Percentiles rank a stretch among this genome's conserved stretches.
Evolutionary conservation across 1,140 invertebrate genomes (phyloP).

Genomic region (Gonatopus flavifemur): DNA sequence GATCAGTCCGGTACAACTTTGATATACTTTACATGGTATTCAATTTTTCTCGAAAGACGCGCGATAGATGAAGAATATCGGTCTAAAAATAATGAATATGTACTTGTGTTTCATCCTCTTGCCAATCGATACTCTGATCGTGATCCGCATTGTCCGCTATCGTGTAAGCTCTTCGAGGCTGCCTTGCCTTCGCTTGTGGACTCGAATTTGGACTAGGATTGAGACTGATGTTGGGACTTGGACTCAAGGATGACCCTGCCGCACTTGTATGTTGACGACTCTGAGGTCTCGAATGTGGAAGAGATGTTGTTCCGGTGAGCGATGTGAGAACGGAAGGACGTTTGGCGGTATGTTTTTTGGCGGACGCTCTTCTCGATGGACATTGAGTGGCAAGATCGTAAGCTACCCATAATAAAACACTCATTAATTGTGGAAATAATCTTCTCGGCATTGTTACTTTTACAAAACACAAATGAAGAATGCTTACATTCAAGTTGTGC

Average conservation of each 20-base stretch:
- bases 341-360: conserved; percentile 72
- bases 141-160: conserved; percentile 27
- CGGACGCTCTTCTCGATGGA: conserved; percentile 67
- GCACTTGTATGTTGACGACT: conserved; percentile 41
- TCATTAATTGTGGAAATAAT: neutral
- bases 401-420: conserved; percentile 53
- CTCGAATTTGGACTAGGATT: conserved; percentile 44
- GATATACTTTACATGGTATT: too few species aligned
- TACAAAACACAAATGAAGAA: conserved; percentile 2
- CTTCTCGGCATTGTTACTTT: conserved; percentile 2
- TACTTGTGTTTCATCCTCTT: conserved; percentile 30
- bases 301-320: conserved; percentile 63
- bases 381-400: conserved; percentile 82
- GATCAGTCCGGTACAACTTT: too few species aligned
- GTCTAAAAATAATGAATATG: too few species aligned
- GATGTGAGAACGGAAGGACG: conserved; percentile 51
- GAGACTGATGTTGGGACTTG: conserved; percentile 39
- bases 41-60: too few species aligned
- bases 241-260: conserved; percentile 22
- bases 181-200: conserved; percentile 42
- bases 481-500: conserved; percentile 74
- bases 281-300: conserved; percentile 69
- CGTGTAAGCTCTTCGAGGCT: conserved; percentile 29
- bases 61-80: too few species aligned
- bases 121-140: conserved; percentile 25